These are phyloP conservation scores for Musca domestica DNA, from an alignment of 1,140 invertebrate species.

Conservation along the genomic window DNA sequence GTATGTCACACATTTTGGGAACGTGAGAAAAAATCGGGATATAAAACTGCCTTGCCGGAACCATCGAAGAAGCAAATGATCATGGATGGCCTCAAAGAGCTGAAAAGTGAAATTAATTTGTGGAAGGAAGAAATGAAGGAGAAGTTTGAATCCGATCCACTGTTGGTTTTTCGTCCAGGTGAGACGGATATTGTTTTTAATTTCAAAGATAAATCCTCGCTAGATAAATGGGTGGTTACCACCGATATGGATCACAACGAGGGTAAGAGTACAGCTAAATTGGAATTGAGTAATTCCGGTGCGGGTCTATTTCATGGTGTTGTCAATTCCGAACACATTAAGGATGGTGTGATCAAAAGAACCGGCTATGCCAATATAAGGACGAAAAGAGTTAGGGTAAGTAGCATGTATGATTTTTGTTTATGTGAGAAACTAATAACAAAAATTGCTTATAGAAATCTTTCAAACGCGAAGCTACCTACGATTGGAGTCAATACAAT, in stretches of 20 bases:
- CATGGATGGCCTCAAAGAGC: constrained; percentile 61
- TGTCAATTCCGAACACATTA: constrained; percentile 67
- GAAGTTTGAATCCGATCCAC: constrained; percentile 61
- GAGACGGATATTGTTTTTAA: constrained; percentile 70
- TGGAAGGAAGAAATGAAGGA: constrained; percentile 71
- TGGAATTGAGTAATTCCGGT: constrained; percentile 65
- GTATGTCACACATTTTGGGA: constrained; percentile 59
- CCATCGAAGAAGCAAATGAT: constrained; percentile 58
- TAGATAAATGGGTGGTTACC: constrained; percentile 74
- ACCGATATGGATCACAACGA: constrained; percentile 77
- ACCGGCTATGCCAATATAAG: constrained; percentile 78
- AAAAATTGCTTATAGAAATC: constrained; percentile 81
- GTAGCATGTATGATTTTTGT: constrained; percentile 33
- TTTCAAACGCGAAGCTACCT: constrained; percentile 69
- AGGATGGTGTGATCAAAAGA: constrained; percentile 73
- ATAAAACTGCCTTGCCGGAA: constrained; percentile 55
- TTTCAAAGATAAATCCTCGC: constrained; percentile 63
- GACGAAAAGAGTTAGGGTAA: constrained; percentile 64
- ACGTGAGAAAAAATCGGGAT: constrained; percentile 64
- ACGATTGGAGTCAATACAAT: constrained; percentile 77
- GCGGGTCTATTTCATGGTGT: constrained; percentile 76
- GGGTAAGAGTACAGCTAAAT: constrained; percentile 70
- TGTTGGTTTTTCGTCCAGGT: constrained; percentile 59
- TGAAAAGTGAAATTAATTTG: constrained; percentile 67
- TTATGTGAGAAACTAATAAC: too few relatives aligned